phyloP scores from a whole-genome alignment of 2,888 invertebrate species.

The Trachelus tabidus region DNA sequence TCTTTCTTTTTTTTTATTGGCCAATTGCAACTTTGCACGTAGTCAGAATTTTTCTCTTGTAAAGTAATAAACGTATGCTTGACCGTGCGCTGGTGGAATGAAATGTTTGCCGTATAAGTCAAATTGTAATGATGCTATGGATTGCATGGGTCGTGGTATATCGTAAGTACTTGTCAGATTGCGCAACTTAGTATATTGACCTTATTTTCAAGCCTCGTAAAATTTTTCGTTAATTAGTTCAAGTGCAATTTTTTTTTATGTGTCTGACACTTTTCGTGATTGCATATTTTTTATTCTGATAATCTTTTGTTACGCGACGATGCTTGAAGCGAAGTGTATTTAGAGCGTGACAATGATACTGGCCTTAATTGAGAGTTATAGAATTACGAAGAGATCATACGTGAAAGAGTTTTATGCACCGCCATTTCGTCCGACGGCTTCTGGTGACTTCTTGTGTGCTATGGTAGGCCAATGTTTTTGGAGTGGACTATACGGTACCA shows the following conservation, averaged over 20 bases:
- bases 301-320: slow-evolving; percentile 8
- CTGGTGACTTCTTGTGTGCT: not conserved
- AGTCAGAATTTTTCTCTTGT: not conserved
- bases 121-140: not conserved
- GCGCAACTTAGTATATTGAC: not conserved
- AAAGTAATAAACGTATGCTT: not conserved
- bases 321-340: slow-evolving; percentile 37
- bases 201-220: not conserved
- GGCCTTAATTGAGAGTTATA: slow-evolving; percentile 43
- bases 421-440: slow-evolving; percentile 2
- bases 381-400: slow-evolving; percentile 35
- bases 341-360: slow-evolving; percentile 41
- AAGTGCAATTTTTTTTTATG: not conserved
- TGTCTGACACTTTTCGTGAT: not conserved
- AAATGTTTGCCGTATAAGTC: not conserved
- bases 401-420: not conserved
- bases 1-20: not conserved
- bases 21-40: not conserved
- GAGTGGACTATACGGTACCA: not conserved
- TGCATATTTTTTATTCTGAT: not conserved
- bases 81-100: not conserved
- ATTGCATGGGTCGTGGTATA: not conserved
- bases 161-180: not conserved
- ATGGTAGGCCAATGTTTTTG: not conserved
- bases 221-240: not conserved